Conservation (phyloP, 2,888 invertebrate species). For the Lepidocyrtinus sp. region DNA sequence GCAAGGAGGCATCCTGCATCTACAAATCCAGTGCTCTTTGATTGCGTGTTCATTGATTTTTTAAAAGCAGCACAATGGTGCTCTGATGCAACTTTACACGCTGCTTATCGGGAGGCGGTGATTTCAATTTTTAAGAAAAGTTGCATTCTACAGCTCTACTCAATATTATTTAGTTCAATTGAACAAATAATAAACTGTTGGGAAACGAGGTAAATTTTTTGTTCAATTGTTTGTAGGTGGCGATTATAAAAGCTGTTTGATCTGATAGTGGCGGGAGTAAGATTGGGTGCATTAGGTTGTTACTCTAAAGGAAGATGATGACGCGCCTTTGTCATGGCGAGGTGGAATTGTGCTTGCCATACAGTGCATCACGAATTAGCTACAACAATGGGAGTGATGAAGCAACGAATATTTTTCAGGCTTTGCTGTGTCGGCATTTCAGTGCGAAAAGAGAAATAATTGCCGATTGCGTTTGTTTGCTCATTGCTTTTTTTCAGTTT, state of each 20-base stretch:
- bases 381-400: neutral
- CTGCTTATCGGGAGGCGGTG: neutral
- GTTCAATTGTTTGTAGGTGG: neutral
- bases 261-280: neutral
- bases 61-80: neutral
- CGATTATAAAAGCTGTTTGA: neutral
- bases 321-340: neutral
- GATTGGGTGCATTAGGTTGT: neutral
- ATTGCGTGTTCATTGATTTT: neutral
- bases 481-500: neutral
- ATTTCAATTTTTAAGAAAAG: neutral
- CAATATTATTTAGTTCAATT: neutral
- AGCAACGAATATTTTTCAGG: neutral
- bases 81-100: neutral
- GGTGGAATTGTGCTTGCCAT: too few relatives aligned
- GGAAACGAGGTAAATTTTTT: neutral
- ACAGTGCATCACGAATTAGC: neutral
- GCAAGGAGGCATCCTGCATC: too few relatives aligned
- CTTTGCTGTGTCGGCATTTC: neutral
- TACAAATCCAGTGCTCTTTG: neutral
- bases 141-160: neutral
- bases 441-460: conserved; percentile 18
- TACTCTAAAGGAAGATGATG: neutral
- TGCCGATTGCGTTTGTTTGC: neutral
- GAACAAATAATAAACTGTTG: neutral